A percentile compares a stretch with the other conserved stretches of the same genome.
Evolutionary conservation across 2,888 invertebrate genomes (phyloP).

Genomic region (Branchellion lobata): DNA sequence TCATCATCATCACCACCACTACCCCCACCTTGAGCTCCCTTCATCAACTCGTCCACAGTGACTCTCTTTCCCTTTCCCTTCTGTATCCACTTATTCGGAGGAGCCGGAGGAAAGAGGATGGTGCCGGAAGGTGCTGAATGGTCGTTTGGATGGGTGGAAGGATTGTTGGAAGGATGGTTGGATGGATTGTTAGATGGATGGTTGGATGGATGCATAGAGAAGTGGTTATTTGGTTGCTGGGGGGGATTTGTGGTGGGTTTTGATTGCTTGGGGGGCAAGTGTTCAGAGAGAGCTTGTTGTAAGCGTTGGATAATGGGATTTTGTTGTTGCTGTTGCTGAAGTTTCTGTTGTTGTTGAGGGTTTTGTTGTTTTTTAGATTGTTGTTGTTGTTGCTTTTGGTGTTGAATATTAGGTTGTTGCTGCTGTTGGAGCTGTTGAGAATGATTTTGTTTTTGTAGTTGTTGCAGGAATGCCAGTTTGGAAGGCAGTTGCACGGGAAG

Average conservation of each 20-base stretch:
- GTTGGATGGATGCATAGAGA: neutral
- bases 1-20: conserved; percentile 37
- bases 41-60: neutral
- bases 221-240: conserved; percentile 3
- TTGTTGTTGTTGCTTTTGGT: neutral
- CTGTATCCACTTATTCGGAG: too few species aligned
- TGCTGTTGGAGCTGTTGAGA: neutral
- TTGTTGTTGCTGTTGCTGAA: too few species aligned
- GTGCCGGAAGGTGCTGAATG: neutral
- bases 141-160: neutral
- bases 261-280: neutral
- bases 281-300: too few species aligned
- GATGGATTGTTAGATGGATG: conserved; percentile 12
- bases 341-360: neutral
- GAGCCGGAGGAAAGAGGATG: neutral
- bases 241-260: neutral
- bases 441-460: neutral
- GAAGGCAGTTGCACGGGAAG: neutral
- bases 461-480: neutral
- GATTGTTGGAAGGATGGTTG: neutral
- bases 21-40: conserved; percentile 1
- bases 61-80: neutral
- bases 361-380: neutral
- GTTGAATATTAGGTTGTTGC: neutral
- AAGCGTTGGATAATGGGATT: too few species aligned